A percentile compares a stretch with the other conserved stretches of the same genome.
These are phyloP conservation scores for Halcyon badia DNA, from an alignment of 2,797 vertebrate species.

Conservation along the genomic window DNA sequence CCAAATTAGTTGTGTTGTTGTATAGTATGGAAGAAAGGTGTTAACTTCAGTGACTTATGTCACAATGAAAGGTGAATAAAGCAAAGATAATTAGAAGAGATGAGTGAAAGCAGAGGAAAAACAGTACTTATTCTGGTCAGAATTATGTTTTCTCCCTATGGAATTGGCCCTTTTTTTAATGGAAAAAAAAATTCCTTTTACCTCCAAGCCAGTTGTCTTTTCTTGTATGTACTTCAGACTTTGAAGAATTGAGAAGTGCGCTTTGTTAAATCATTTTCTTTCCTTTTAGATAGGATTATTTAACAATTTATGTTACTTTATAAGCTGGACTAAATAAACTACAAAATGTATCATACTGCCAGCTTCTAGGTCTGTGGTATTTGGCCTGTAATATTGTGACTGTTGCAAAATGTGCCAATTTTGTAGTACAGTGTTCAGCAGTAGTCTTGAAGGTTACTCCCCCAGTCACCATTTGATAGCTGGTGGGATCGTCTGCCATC, in stretches of 20 bases:
- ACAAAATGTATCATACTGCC: neutral
- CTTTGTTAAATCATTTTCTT: neutral
- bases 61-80: neutral
- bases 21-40: neutral
- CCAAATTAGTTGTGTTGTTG: neutral
- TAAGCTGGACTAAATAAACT: neutral
- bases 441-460: neutral
- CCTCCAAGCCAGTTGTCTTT: neutral
- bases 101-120: neutral
- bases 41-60: neutral
- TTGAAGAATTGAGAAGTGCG: neutral
- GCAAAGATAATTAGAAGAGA: neutral
- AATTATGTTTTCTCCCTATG: neutral
- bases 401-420: neutral
- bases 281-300: neutral
- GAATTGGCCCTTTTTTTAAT: neutral
- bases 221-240: neutral
- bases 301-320: neutral
- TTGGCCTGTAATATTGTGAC: neutral
- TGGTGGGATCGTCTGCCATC: neutral
- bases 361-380: neutral
- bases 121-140: neutral
- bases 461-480: neutral
- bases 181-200: neutral
- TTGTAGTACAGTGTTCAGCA: neutral